Evolutionary conservation across 2,797 vertebrate species (phyloP), one percentile per base, ranked within the genome.

Genomic region (Epinephelus awoara): DNA sequence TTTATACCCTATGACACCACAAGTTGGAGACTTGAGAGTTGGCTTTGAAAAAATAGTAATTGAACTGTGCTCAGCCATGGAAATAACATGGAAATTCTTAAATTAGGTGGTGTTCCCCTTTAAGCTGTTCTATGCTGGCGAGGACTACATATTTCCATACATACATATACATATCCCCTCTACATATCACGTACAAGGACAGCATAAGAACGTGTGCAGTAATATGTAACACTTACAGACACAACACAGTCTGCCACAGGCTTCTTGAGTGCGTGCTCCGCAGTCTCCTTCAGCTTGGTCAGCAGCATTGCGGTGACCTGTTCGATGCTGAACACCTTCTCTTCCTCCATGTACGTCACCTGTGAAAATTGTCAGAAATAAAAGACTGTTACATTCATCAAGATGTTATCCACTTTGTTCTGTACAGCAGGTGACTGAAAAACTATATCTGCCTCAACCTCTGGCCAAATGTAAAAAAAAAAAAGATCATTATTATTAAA

Each of bases 341-440:
- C 97, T 86, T 99, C 98, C 83, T 98, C 98, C 97, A 99, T 97
- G 86, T 99, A 99, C 90, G 94, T 98, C 80, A 98, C 97, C 98
- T 99, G 59, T 44, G 74, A 34, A 66, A 13, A 34, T 34, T 34
- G 34, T 23, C 46, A 64, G 18, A 70, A 15, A 65, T 21, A n/a
- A 42, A 17, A 25, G 11, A 62, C 42, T 4, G 64, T 49, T 9
- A 61, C 1, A 7, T 2, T 5, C 9, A 2, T 61, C 11, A 5
- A 40, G 2, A 38, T 13, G 12, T 47, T 49, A 57, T 15, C 1
- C 18, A 44, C 18, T 29, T 0, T 29, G 19, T 3, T 50, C 46
- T 50, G 1, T 7, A 29, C 1, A 52, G 6, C 19, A 66, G 25
- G 44, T 4, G 2, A 14, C 29, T 0, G 1, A 44, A 21, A 11